A percentile compares a stretch with the other conserved stretches of the same genome.
phyloP scores from a whole-genome alignment of 2,113 vertebrate species.

The Sialia sialis region DNA sequence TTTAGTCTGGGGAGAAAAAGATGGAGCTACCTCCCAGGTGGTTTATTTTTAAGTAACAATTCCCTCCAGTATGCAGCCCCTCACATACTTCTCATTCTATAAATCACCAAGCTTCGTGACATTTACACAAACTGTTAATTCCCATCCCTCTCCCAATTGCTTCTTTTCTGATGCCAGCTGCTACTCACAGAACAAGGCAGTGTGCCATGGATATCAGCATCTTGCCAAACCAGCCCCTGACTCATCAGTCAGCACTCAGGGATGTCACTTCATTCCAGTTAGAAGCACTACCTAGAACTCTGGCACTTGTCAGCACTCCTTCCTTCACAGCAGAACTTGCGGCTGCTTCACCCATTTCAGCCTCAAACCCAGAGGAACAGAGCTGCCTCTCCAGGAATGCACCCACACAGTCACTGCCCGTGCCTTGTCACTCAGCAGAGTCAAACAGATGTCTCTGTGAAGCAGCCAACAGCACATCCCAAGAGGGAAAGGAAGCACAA shows the following conservation, averaged over 20 bases:
- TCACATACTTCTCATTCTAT: background rate
- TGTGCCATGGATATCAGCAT: background rate
- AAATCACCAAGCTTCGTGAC: background rate
- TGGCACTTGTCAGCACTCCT: background rate
- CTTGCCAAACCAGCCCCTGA: background rate
- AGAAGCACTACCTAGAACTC: background rate
- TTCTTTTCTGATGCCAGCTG: background rate
- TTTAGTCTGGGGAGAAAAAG: background rate
- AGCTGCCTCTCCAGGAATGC: background rate
- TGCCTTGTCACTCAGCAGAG: background rate
- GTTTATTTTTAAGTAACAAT: background rate
- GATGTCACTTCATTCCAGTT: background rate
- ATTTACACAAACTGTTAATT: background rate
- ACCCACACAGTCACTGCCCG: background rate
- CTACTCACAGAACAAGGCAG: background rate
- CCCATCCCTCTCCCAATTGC: background rate
- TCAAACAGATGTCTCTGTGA: background rate
- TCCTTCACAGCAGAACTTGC: background rate
- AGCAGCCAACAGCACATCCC: background rate
- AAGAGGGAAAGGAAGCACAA: background rate
- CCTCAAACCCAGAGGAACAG: background rate
- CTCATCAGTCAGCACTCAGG: background rate
- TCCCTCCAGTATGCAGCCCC: background rate
- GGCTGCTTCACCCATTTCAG: background rate
- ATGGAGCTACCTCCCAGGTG: background rate